These are phyloP conservation scores for Climacteris rufus DNA, from an alignment of 2,113 vertebrate species.

Conservation along the genomic window DNA sequence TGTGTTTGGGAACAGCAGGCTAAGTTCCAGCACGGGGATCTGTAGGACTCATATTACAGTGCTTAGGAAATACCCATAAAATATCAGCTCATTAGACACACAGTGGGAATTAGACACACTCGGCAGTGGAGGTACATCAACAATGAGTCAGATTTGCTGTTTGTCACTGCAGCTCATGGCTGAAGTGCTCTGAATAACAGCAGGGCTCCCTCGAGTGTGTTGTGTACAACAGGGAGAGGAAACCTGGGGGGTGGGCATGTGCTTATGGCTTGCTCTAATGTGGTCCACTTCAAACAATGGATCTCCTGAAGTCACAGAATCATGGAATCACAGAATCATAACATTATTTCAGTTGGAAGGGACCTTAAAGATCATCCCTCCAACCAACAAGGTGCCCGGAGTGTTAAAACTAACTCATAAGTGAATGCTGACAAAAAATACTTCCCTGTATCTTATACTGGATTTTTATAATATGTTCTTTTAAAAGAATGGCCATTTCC, in stretches of 20 bases:
- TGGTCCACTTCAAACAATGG: not conserved
- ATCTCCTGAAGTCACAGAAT: not conserved
- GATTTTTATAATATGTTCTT: not conserved
- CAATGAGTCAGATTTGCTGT: conserved; percentile 52
- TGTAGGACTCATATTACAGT: not conserved
- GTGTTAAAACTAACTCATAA: not conserved
- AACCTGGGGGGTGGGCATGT: not conserved
- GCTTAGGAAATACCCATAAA: conserved; percentile 41
- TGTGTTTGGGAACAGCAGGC: not conserved
- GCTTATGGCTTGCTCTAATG: not conserved
- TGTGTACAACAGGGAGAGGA: not conserved
- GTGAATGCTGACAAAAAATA: not conserved
- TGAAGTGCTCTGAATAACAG: not conserved
- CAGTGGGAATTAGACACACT: not conserved
- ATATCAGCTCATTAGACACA: not conserved
- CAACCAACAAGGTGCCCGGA: rapidly evolving
- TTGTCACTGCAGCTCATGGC: not conserved
- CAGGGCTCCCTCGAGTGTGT: not conserved
- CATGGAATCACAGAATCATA: not conserved
- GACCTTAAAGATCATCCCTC: not conserved
- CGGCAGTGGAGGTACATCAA: not conserved
- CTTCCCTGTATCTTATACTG: not conserved
- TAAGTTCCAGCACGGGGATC: not conserved
- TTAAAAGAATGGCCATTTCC: not conserved
- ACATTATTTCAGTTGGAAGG: not conserved